Percentiles rank a stretch among this genome's conserved stretches.
Conservation (phyloP, 2,797 vertebrate genomes). For the Psittacula derbiana region DNA sequence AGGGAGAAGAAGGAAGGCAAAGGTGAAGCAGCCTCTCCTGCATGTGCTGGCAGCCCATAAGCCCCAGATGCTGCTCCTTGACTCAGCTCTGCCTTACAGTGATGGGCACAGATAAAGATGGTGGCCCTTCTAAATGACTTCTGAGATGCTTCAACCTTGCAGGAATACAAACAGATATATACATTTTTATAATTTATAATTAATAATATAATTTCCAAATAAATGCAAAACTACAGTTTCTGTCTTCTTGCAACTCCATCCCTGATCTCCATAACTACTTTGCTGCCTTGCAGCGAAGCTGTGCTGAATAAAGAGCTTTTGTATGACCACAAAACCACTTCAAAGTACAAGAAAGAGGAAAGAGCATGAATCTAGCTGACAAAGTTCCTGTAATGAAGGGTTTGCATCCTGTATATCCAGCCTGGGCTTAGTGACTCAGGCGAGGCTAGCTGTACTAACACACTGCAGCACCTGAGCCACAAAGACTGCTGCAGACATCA, state of each 20-base stretch:
- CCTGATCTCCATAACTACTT: background rate
- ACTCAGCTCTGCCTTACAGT: background rate
- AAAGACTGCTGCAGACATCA: background rate
- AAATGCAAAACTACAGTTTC: background rate
- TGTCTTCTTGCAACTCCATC: background rate
- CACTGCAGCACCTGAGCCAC: background rate
- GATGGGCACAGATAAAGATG: background rate
- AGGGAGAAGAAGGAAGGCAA: background rate
- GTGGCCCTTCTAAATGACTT: background rate
- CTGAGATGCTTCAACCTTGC: background rate
- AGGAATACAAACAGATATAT: background rate
- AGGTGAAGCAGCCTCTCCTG: background rate
- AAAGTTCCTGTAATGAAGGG: background rate
- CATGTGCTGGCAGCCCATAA: rapidly evolving
- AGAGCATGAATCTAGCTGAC: background rate
- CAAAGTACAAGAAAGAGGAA: background rate
- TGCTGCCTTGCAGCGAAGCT: background rate
- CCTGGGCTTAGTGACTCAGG: conserved; percentile 7
- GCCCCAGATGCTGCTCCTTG: background rate
- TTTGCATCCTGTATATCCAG: background rate
- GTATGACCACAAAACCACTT: background rate
- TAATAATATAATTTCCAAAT: background rate
- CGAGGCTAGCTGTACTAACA: background rate
- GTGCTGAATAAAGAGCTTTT: background rate
- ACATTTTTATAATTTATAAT: too few species aligned